Evolutionary conservation across 2,888 invertebrate species (phyloP), one percentile per base, ranked within the genome.

Genomic region (Sesia bembeciformis): DNA sequence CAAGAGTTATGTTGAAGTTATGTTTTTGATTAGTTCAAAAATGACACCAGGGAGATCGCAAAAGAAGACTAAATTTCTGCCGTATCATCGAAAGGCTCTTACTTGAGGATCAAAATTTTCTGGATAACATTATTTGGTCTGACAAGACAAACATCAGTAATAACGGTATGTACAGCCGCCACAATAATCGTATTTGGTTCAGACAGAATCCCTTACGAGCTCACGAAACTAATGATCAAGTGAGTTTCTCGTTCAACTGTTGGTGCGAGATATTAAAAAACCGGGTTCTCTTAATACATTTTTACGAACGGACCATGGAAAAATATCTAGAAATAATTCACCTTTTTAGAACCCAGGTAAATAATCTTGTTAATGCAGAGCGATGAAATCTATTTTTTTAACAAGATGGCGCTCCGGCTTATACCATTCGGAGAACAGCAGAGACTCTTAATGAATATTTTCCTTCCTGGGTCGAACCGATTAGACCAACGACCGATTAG

Each of bases 121-220:
- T 56, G n/a, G 53, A 51, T 56, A 51, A 56, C 53, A 55, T 55
- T 51, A 49, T 53, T 52, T 53, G 53, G 54, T 52, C 53, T 40
- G 54, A 57, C 51, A 54, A 57, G 40, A 52, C 54, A 42, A 41
- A 41, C 41, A 5, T 7, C 41, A 41, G 41, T 41, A 56, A 57
- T 54, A 56, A 56, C 42, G 52, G 57, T 52, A 57, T 57, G 53
- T 52, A 55, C 52, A 55, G 53, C 53, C 50, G 55, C 38, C 52
- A 49, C 50, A 57, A 57, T 52, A 54, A 57, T 38, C 55, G 55
- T 51, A 41, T 53, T 52, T 57, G 57, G 57, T 55, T 53, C 49
- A 51, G 43, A 8, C 53, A 55, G 51, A 55, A 53, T 51, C 54
- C 57, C 51, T 51, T 57, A 53, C 55, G 51, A 43, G 51, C 55